Evolutionary conservation across 2,113 vertebrate genomes (phyloP).

Genomic region (Cathartes aura): DNA sequence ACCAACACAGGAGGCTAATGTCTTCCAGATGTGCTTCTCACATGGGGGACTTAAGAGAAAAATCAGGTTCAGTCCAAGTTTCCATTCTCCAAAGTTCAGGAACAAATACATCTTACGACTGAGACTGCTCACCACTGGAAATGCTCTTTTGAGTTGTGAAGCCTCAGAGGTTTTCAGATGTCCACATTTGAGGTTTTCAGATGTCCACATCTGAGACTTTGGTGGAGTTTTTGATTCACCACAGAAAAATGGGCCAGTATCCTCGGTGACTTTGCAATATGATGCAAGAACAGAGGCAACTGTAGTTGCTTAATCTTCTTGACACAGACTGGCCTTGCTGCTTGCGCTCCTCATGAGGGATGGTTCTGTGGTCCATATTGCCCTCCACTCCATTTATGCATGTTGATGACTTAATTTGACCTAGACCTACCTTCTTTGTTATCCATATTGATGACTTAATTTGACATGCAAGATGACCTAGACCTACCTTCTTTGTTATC

Average conservation of each 20-base stretch:
- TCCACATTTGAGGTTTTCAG: neutral
- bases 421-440: neutral
- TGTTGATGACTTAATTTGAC: neutral
- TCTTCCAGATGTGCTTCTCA: neutral
- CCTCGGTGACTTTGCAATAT: fast-evolving
- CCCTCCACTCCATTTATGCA: neutral
- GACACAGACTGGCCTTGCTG: neutral
- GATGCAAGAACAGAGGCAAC: neutral
- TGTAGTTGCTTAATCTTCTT: neutral
- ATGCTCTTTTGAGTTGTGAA: neutral
- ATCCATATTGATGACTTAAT: neutral
- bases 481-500: neutral
- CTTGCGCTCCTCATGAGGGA: neutral
- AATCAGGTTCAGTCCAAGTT: neutral
- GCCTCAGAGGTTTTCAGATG: neutral
- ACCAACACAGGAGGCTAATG: neutral
- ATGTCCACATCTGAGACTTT: fast-evolving
- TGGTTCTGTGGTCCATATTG: fast-evolving
- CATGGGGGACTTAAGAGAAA: neutral
- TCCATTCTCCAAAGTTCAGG: neutral
- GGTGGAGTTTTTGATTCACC: neutral
- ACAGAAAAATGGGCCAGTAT: neutral
- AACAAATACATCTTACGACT: neutral
- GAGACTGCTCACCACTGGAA: neutral
- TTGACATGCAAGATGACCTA: neutral